A percentile compares a stretch with the other conserved stretches of the same genome.
phyloP scores from a whole-genome alignment of 2,888 invertebrate species.

The Polymixis lichenea region DNA sequence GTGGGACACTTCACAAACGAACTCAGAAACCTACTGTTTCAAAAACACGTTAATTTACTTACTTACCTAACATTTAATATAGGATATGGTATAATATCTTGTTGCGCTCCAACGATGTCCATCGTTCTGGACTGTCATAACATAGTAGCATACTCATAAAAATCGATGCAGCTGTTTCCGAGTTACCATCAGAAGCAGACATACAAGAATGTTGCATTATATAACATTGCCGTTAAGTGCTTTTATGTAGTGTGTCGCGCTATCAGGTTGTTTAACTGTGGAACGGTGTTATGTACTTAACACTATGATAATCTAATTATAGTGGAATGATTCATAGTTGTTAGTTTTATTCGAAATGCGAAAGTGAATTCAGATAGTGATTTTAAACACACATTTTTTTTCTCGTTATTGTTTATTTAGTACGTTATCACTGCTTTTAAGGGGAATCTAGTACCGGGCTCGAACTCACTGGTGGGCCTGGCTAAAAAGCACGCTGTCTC shows the following conservation, averaged over 20 bases:
- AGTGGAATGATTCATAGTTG: constrained; percentile 25
- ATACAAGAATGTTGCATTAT: constrained; percentile 19
- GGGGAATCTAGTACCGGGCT: no score
- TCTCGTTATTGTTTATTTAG: no score
- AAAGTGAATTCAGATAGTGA: neutral
- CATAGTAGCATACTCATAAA: neutral
- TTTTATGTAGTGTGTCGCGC: constrained; percentile 19
- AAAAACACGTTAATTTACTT: constrained; percentile 11
- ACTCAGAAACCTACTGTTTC: neutral
- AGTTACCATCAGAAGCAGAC: constrained; percentile 19
- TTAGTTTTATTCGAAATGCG: constrained; percentile 5
- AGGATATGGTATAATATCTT: neutral
- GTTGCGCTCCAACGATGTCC: neutral
- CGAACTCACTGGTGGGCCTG: no score
- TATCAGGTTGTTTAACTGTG: constrained; percentile 30
- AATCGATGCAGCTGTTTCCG: constrained; percentile 12
- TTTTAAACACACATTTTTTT: no score
- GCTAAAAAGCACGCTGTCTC: no score
- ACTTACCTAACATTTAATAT: neutral
- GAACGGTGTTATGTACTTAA: constrained; percentile 31
- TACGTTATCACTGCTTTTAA: no score
- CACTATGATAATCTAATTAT: constrained; percentile 17
- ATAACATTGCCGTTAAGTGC: neutral
- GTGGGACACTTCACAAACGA: neutral
- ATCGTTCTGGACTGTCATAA: constrained; percentile 1